Evolutionary conservation across 2,888 invertebrate genomes (phyloP), one percentile per base, ranked within the genome.

Genomic region (Diabrotica balteata): DNA sequence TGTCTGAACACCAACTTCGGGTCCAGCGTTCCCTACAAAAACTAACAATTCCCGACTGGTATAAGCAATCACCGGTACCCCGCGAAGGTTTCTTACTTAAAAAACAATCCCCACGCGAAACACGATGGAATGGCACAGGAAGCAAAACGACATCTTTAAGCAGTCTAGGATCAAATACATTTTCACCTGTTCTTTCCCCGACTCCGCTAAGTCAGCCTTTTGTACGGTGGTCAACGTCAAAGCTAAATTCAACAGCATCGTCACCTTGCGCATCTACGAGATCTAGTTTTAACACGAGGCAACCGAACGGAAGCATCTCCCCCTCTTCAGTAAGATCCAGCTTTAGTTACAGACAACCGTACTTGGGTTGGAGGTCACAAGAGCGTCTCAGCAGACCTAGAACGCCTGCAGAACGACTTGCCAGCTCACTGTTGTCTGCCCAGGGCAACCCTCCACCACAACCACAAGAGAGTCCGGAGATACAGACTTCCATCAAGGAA

Each of bases 21-120:
- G 94, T 97, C 71, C 95, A 96, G 85, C 91, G 95, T 78, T 97
- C 97, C 62, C 86, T 97, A 80, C 96, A 96, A 85, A 94, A 95
- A 81, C 90, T 97, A 78, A 94, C 96, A 86, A 92, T 97, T 73
- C 97, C 97, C 70, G 96, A 97, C 84, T 97, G 97, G 97, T 97
- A 91, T 86, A 91, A 91, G 72, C 81, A 82, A 65, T 90, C 90
- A 59, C 90, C 90, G 73, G 89, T 92, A 61, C 91, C 93, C 42
- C 88, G 90, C 69, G 91, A 92, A 84, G 93, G 93, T 64, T 94
- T 93, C 85, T 88, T 94, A 69, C 89, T 94, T 69, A 92, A 94
- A 78, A 94, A 94, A 66, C 75, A 85, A 89, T 63, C 81, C 65
- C 69, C 76, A 53, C 69, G 77, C 42, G 78, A 79, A 63, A 70